phyloP scores from a whole-genome alignment of 2,797 vertebrate species.

The Sebastes taczanowskii region DNA sequence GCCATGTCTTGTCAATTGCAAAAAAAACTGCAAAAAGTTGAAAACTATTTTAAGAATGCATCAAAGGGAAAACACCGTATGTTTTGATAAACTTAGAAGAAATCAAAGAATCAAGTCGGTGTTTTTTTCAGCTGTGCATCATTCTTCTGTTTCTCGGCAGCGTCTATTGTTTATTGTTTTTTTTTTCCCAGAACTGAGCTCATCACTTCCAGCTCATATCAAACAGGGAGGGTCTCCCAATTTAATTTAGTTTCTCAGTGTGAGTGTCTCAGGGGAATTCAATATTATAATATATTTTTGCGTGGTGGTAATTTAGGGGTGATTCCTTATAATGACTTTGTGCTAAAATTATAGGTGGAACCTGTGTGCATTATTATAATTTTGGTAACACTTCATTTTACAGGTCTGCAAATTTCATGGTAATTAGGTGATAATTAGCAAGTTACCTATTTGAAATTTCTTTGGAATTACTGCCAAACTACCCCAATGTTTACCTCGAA shows the following conservation, averaged over 20 bases:
- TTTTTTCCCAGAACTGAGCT: slow-evolving; percentile 8
- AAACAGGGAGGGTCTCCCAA: slow-evolving; percentile 3
- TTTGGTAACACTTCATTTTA: background rate
- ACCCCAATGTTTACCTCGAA: too few relatives aligned
- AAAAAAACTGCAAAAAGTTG: background rate
- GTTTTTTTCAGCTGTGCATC: background rate
- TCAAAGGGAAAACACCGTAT: background rate
- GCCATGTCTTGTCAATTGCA: background rate
- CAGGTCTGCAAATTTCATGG: too few relatives aligned
- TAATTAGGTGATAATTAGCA: too few relatives aligned
- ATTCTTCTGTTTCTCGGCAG: background rate
- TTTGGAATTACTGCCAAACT: too few relatives aligned
- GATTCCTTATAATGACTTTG: background rate
- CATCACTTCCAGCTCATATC: slow-evolving; percentile 20
- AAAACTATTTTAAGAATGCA: background rate
- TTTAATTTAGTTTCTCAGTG: slow-evolving; percentile 9
- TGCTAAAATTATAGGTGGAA: background rate
- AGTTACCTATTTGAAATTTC: too few relatives aligned
- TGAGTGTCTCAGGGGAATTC: slow-evolving; percentile 3
- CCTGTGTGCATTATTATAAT: background rate
- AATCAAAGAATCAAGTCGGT: background rate
- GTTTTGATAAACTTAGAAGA: background rate
- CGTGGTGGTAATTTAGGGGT: background rate
- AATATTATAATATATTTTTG: slow-evolving; percentile 21
- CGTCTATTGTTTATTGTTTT: slow-evolving; percentile 21